phyloP scores from a whole-genome alignment of 2,888 invertebrate species.

The Mythimna albipuncta region DNA sequence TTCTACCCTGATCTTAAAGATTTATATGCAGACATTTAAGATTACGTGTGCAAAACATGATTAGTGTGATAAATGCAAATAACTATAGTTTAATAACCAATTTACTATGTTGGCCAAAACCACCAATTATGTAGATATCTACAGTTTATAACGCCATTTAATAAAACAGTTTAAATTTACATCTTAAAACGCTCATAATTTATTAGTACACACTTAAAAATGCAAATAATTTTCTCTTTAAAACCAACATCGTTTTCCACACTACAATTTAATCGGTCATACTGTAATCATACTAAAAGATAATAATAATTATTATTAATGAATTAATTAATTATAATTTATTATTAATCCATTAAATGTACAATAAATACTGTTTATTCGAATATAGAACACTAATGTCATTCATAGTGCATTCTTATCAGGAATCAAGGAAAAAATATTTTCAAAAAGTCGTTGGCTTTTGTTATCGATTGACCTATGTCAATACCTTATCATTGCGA shows the following conservation, averaged over 20 bases:
- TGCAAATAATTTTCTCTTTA: constrained; percentile 53
- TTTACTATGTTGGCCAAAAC: constrained; percentile 40
- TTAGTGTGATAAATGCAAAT: constrained; percentile 49
- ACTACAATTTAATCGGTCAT: constrained; percentile 29
- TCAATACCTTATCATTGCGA: constrained; percentile 74
- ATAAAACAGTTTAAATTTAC: constrained; percentile 51
- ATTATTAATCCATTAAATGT: constrained; percentile 47
- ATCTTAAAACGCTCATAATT: constrained; percentile 40
- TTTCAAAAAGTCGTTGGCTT: constrained; percentile 87
- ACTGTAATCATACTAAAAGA: constrained; percentile 27
- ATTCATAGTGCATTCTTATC: constrained; percentile 75
- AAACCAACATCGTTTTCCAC: constrained; percentile 41
- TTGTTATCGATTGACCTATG: constrained; percentile 81
- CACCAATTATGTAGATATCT: constrained; percentile 46
- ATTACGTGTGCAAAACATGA: constrained; percentile 25
- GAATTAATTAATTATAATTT: constrained; percentile 49
- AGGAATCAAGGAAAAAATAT: constrained; percentile 78
- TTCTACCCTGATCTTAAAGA: no score
- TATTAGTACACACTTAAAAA: constrained; percentile 46
- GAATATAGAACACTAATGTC: constrained; percentile 60
- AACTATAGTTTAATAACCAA: constrained; percentile 30
- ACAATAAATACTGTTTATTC: constrained; percentile 36
- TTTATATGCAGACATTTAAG: neutral
- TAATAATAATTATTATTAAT: constrained; percentile 33
- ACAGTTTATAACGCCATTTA: constrained; percentile 54